A percentile compares a stretch with the other conserved stretches of the same genome.
These are phyloP conservation scores for Neodiprion lecontei DNA, from an alignment of 1,140 invertebrate genomes.

Conservation along the genomic window DNA sequence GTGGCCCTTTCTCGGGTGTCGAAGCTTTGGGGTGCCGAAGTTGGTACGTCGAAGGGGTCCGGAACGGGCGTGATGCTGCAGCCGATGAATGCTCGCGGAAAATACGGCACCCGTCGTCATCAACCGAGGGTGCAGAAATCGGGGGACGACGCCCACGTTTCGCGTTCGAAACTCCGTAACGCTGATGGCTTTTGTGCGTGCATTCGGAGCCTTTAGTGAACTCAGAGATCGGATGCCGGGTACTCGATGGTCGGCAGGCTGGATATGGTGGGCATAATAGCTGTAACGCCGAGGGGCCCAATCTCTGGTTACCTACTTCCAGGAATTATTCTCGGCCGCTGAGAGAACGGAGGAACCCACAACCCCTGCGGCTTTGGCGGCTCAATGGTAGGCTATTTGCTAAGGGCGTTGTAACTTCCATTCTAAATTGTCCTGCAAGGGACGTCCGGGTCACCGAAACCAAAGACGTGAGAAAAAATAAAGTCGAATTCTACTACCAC, in stretches of 20 bases:
- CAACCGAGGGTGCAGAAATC: not conserved
- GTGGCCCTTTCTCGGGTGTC: not conserved
- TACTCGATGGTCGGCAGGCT: too few relatives aligned
- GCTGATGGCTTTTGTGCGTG: too few relatives aligned
- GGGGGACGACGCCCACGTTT: too few relatives aligned
- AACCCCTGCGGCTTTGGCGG: not conserved
- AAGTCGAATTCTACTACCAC: too few relatives aligned
- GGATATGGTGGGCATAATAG: not conserved
- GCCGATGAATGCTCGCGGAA: not conserved
- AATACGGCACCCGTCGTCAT: not conserved
- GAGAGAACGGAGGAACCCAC: not conserved
- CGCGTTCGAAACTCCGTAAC: too few relatives aligned
- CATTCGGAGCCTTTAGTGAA: too few relatives aligned
- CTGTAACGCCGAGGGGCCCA: not conserved
- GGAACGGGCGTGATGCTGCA: not conserved
- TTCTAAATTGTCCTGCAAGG: not conserved
- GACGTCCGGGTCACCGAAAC: not conserved
- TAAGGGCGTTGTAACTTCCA: not conserved
- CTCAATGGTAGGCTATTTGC: not conserved
- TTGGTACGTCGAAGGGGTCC: not conserved
- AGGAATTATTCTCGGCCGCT: not conserved
- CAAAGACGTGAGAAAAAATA: not conserved
- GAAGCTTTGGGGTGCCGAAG: not conserved
- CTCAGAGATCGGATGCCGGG: too few relatives aligned
- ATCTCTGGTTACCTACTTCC: not conserved